Base-by-base conservation (phyloP, 2,113 vertebrate genomes). In the Xyliphius kryptos region DNA sequence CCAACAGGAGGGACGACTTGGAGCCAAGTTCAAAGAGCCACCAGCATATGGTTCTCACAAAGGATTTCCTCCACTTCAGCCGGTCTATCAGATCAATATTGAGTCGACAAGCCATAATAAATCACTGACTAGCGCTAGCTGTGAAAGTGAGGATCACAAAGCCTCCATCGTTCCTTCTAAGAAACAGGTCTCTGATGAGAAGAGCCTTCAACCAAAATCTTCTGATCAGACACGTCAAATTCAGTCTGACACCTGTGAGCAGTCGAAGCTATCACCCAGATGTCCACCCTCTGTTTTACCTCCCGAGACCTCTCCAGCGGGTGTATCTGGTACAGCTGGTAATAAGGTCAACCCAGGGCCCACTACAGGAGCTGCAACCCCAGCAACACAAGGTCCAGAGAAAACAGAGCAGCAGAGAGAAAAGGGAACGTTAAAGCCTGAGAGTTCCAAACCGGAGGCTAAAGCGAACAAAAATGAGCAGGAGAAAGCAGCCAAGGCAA, bases 31-130 rank as follows among this genome's bases (percentile, higher is more conserved):
- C 2, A 79, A 83, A 57, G 86, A 82, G 0, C 40, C 72, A 13
- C 50, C 67, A 69, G 55, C 43, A 26, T 80, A 80, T 69, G 83
- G 79, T 66, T 76, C 69, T 26, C 78, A 69, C 17, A 70, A 32
- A 38, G 53, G 51, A 55, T 72, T 71, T 60, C 66, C 68, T 17
- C 82, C 82, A 21, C 69, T 82, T 36, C 64, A 84, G 66, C 79
- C 85, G 1, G 67, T 49, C 20, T 85, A 86, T 82, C 89, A 89
- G 76, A 85, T 85, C 67, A 86, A 79, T 44, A 70, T 75, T 16
- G 67, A 80, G 9, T 67, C 82, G 16, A 68, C 63, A 50, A 75
- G 58, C 62, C 79, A 76, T 48, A 61, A 64, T 0, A 32, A 73
- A 43, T 57, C 32, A 14, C 69, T 37, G 0, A 1, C 37, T 11